Percentiles rank a stretch among this genome's conserved stretches.
Evolutionary conservation across 2,888 invertebrate genomes (phyloP).

Genomic region (Caenorhabditis panamensis): DNA sequence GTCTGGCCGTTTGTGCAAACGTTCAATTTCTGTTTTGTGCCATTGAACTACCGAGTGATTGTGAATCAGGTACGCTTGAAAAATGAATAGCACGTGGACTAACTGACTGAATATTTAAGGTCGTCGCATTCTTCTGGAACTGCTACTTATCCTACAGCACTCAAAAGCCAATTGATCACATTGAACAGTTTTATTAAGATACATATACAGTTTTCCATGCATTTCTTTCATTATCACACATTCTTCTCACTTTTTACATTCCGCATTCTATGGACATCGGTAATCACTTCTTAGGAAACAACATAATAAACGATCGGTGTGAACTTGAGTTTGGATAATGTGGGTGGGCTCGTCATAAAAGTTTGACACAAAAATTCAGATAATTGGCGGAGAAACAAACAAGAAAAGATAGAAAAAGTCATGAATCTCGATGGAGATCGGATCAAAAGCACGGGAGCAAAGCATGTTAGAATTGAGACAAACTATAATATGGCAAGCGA

Average conservation of each 20-base stretch:
- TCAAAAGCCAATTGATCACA: conserved; percentile 81
- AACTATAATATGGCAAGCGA: background rate
- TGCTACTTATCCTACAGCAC: conserved; percentile 89
- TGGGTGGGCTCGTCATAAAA: no score
- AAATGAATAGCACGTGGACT: conserved; percentile 80
- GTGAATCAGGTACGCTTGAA: conserved; percentile 40
- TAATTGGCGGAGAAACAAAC: background rate
- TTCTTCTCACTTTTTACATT: background rate
- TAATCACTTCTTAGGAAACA: conserved; percentile 29
- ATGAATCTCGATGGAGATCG: conserved; percentile 2
- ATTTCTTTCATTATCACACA: conserved; percentile 6
- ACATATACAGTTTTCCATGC: background rate
- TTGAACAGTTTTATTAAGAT: conserved; percentile 53
- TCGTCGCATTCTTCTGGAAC: conserved; percentile 91
- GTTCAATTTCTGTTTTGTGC: conserved; percentile 89
- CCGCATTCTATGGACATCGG: background rate
- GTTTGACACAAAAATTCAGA: no score
- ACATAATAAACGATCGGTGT: background rate
- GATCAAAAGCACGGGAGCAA: background rate
- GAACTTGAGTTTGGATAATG: no score
- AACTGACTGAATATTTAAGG: no score
- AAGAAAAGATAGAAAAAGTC: background rate
- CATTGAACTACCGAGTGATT: conserved; percentile 89
- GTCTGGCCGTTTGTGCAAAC: conserved; percentile 91
- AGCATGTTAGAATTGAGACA: background rate